These are phyloP conservation scores for Aspidiotus rigidus DNA, from an alignment of 2,888 invertebrate species.

Conservation along the genomic window DNA sequence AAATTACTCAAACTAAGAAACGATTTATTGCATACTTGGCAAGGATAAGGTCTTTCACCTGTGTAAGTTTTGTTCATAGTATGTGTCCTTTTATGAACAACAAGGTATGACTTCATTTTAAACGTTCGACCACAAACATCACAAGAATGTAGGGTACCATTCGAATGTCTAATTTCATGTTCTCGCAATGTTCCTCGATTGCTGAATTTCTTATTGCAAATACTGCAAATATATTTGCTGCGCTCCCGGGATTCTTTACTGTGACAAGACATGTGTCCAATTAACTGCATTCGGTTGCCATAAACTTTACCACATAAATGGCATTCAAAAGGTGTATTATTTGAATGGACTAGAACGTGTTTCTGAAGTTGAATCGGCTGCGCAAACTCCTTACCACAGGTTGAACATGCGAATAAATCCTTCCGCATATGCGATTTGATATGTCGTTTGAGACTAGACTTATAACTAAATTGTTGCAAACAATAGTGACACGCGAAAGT, in stretches of 20 bases:
- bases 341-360: conserved; percentile 36
- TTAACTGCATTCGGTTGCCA: conserved; percentile 36
- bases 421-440: conserved; percentile 36
- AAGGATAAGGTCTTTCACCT: conserved; percentile 36
- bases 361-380: conserved; percentile 35
- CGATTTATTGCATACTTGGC: conserved; percentile 36
- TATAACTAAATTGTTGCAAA: conserved; percentile 32
- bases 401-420: conserved; percentile 35
- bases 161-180: conserved; percentile 36
- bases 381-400: conserved; percentile 36
- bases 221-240: conserved; percentile 35
- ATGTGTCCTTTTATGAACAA: conserved; percentile 37
- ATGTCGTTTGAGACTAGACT: conserved; percentile 33
- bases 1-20: conserved; percentile 37
- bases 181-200: conserved; percentile 35
- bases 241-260: conserved; percentile 36
- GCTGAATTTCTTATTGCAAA: conserved; percentile 37
- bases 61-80: conserved; percentile 36
- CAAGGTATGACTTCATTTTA: conserved; percentile 37
- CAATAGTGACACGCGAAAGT: conserved; percentile 29
- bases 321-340: conserved; percentile 35
- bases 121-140: conserved; percentile 37
- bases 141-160: conserved; percentile 36
- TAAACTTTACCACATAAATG: conserved; percentile 36
- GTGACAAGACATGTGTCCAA: conserved; percentile 37